Percentiles rank a stretch among this genome's conserved stretches.
phyloP scores from a whole-genome alignment of 2,113 vertebrate species.

The Tringa solitaria region DNA sequence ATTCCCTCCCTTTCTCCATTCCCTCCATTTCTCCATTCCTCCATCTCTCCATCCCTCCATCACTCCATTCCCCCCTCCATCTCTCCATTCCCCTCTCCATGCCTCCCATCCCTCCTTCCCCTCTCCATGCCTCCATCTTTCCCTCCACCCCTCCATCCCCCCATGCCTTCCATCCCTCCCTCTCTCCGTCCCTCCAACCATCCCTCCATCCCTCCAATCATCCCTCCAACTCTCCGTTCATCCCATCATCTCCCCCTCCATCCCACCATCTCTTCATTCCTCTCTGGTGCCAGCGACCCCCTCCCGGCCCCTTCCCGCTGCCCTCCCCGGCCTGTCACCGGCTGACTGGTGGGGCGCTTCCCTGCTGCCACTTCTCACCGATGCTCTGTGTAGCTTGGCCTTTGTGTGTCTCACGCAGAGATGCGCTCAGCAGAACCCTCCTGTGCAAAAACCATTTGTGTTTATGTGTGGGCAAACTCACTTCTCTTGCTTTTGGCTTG shows the following conservation, averaged over 20 bases:
- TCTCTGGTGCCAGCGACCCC: too few relatives aligned
- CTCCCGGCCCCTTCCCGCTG: background rate
- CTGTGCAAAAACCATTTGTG: accelerated
- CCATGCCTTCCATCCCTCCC: too few relatives aligned
- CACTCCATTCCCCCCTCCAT: background rate
- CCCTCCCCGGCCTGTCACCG: too few relatives aligned
- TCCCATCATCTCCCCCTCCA: too few relatives aligned
- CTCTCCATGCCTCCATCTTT: too few relatives aligned
- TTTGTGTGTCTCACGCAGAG: accelerated
- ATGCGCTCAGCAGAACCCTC: background rate
- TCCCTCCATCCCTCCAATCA: too few relatives aligned
- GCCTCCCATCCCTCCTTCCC: too few relatives aligned
- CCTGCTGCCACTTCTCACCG: accelerated
- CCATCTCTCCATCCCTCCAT: background rate
- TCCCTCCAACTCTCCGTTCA: background rate
- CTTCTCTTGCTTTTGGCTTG: accelerated
- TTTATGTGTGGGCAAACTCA: accelerated
- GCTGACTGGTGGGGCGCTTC: background rate
- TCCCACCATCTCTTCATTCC: too few relatives aligned
- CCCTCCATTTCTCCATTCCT: too few relatives aligned
- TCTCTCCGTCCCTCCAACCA: too few relatives aligned
- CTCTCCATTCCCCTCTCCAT: too few relatives aligned
- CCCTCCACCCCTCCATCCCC: background rate
- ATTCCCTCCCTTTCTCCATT: background rate
- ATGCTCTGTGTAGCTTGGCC: accelerated